Percentiles rank a stretch among this genome's conserved stretches.
Evolutionary conservation across 2,113 vertebrate species (phyloP).

Genomic region (Meles meles): DNA sequence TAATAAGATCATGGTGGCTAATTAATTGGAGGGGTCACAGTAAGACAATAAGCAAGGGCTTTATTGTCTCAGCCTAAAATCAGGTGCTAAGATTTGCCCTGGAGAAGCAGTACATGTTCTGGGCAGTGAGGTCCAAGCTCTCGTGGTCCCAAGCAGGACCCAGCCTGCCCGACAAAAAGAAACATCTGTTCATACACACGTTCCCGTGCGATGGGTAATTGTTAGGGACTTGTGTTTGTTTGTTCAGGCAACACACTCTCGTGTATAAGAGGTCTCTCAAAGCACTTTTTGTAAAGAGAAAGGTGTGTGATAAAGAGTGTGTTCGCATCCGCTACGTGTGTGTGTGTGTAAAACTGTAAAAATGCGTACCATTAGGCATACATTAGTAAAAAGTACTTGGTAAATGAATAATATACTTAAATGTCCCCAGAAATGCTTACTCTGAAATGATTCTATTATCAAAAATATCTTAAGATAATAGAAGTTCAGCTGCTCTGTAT

Average conservation of each 20-base stretch:
- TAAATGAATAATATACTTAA: background rate
- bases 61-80: background rate
- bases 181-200: too few relatives aligned
- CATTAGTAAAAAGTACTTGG: background rate
- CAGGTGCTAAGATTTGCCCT: background rate
- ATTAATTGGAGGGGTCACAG: background rate
- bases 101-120: background rate
- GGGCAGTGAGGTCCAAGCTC: background rate
- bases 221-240: background rate
- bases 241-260: background rate
- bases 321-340: background rate
- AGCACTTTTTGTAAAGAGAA: background rate
- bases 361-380: background rate
- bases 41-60: background rate
- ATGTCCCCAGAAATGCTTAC: background rate
- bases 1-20: background rate
- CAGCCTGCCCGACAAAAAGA: background rate
- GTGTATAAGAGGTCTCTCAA: background rate
- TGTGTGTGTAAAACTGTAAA: background rate
- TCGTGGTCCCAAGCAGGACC: background rate
- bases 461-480: background rate
- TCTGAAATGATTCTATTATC: background rate
- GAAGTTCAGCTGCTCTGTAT: background rate
- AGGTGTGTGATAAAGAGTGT: background rate
- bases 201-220: background rate